Base-by-base conservation (phyloP, 2,113 vertebrate genomes). In the Archilochus colubris region DNA sequence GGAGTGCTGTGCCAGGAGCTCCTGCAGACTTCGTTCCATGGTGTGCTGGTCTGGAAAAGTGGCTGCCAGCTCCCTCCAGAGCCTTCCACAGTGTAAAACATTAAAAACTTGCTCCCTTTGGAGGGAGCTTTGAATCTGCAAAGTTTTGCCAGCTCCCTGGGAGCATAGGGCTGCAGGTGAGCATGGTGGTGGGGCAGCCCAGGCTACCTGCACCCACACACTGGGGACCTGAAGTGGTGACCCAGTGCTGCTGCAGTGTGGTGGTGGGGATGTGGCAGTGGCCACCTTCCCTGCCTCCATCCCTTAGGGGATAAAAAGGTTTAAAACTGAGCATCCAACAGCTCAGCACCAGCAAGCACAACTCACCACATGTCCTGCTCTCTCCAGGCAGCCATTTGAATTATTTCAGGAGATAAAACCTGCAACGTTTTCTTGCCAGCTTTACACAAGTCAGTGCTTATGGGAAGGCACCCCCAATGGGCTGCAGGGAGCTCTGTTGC, bases 41-140 rank as follows among this genome's bases (percentile, higher is more conserved):
- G 16, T 4, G 0, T 6, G 48, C 36, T 12, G 13, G n/a, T 69
- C 30, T 3, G 64, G 50, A 69, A 27, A 6, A 31, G 50, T 0
- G 1, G 33, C 31, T 38, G 33, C 63, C 36, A 8, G 73, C 66
- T 59, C 58, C 8, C 36, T 19, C 44, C 2, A 0, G 73, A 64
- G 66, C 36, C 22, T 1, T 57, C 33, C 21, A 3, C 0, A 0
- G 43, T 6, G 0, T 25, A 31, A 1, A 0, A 4, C 14, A 14
- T 36, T 50, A 36, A 22, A 50, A 58, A 23, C 36, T 36, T 4
- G 0, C 58, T 38, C 31, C 36, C 33, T 16, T 16, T 0, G 2
- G 43, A 27, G 36, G 51, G 23, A 13, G 51, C 51, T 46, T 23
- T 24, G 58, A 23, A 14, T 0, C 6, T 16, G 33, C 10, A 2